Base-by-base conservation (phyloP, 2,113 vertebrate genomes). In the Bubo scandiacus region DNA sequence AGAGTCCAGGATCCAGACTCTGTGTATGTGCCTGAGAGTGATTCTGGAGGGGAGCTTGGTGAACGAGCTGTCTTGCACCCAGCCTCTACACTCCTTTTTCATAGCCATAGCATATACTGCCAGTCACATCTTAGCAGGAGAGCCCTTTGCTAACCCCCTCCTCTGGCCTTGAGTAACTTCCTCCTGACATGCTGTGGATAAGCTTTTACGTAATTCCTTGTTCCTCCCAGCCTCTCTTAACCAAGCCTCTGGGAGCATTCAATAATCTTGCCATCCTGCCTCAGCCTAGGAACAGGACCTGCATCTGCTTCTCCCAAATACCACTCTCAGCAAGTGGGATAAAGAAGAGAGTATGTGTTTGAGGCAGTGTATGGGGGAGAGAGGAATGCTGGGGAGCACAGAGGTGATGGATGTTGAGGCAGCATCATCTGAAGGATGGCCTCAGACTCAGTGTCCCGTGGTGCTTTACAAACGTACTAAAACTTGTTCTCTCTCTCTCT, bases 31-130 rank as follows among this genome's bases (percentile, higher is more conserved):
- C 18, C 43, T 61, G 36, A 43, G 34, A 19, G n/a, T 52, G 27
- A 29, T 11, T 87, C 27, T 77, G 42, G 13, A 84, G 70, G 81
- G 11, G 29, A 89, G 47, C 25, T 34, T 57, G 36, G 17, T 68
- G 36, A 52, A 61, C 15, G 59, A 84, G 54, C 16, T 38, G n/a
- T 38, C 23, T 86, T 43, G 19, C 17, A 67, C 15, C 5, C 38
- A 79, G 13, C 68, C 3, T 45, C 32, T 51, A 6, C 7, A 19
- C 1, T 9, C 27, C 42, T 87, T 81, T 75, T 67, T n/a, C 0
- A 0, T 8, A 73, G 59, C 22, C 12, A 3, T 5, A n/a, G 17
- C 25, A 15, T 51, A 18, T 0, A 1, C 42, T 81, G 42, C 42
- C 36, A 81, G 42, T 36, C 47, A 36, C 32, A 20, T 75, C 68